phyloP scores from a whole-genome alignment of 2,888 invertebrate species.

The Lasioglossum villosulum region DNA sequence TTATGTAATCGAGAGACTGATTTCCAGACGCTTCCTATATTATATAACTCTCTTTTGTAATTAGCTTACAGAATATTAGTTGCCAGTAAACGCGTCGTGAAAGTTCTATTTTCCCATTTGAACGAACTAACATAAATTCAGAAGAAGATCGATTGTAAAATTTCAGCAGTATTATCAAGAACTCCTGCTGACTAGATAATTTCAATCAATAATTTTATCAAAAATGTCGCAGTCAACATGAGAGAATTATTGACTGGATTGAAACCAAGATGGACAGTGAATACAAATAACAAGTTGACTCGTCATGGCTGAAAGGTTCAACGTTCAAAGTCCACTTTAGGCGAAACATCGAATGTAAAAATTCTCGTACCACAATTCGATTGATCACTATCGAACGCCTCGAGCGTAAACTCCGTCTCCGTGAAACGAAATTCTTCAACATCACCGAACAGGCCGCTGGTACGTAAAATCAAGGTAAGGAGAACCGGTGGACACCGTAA shows the following conservation, averaged over 20 bases:
- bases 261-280: not conserved
- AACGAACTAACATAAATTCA: not conserved
- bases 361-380: not conserved
- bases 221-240: not conserved
- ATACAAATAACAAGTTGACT: not conserved
- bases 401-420: not conserved
- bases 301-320: not conserved
- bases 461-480: conserved; percentile 2
- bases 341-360: not conserved
- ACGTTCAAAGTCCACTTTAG: not conserved
- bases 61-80: conserved; percentile 8
- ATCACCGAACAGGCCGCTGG: not conserved
- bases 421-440: not conserved
- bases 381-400: not conserved
- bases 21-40: conserved; percentile 17
- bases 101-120: not conserved
- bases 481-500: conserved; percentile 5
- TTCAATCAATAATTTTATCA: not conserved
- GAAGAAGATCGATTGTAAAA: not conserved
- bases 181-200: not conserved
- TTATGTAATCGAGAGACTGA: conserved; percentile 19
- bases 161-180: not conserved
- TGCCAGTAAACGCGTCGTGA: not conserved
- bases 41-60: conserved; percentile 27
- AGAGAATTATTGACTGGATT: not conserved